These are phyloP conservation scores for Eudemis profundana DNA, from an alignment of 2,888 invertebrate species.

Conservation along the genomic window DNA sequence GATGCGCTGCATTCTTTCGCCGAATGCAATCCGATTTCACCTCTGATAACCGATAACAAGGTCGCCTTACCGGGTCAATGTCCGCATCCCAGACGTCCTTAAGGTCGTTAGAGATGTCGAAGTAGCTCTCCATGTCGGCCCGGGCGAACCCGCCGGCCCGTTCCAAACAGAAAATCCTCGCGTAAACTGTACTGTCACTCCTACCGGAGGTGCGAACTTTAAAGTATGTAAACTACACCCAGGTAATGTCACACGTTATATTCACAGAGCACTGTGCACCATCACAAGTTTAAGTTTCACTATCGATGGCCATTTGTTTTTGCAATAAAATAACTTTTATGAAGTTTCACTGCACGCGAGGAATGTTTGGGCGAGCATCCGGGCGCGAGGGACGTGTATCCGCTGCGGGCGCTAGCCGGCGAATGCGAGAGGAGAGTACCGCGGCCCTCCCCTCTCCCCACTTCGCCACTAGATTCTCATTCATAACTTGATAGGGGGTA, in stretches of 20 bases:
- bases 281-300: conserved; percentile 80
- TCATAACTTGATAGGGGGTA: conserved; percentile 78
- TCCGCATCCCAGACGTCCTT: conserved; percentile 94
- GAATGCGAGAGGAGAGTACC: conserved; percentile 67
- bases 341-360: conserved; percentile 80
- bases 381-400: conserved; percentile 52
- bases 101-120: conserved; percentile 90
- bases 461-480: conserved; percentile 65
- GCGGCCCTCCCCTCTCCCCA: conserved; percentile 52
- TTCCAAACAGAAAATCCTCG: conserved; percentile 63
- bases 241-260: conserved; percentile 60
- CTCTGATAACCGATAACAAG: conserved; percentile 67
- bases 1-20: conserved; percentile 28
- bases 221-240: conserved; percentile 58
- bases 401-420: conserved; percentile 72
- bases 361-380: conserved; percentile 58
- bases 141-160: conserved; percentile 73
- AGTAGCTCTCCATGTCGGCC: conserved; percentile 89
- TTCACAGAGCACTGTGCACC: conserved; percentile 70
- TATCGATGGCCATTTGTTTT: conserved; percentile 79
- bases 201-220: conserved; percentile 66
- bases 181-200: conserved; percentile 66
- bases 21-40: conserved; percentile 48
- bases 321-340: conserved; percentile 68
- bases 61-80: conserved; percentile 91